Conservation (phyloP, 1,140 invertebrate genomes). For the Varroa destructor region DNA sequence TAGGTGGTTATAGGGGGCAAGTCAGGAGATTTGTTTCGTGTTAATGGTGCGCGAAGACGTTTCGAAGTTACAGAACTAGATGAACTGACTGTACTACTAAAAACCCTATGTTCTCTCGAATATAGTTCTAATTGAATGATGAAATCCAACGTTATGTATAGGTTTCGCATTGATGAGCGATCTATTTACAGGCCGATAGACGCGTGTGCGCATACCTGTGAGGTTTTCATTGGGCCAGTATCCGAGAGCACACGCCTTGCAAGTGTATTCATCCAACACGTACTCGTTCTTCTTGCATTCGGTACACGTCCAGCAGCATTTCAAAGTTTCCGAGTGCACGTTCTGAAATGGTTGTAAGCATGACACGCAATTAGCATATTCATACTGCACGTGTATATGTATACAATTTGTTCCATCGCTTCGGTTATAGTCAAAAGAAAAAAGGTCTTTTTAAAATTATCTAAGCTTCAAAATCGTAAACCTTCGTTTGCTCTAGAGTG, state of each 20-base stretch:
- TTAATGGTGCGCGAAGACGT: too few relatives aligned
- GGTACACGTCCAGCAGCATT: conserved; percentile 61
- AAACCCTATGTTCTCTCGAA: too few relatives aligned
- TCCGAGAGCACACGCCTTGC: conserved; percentile 49
- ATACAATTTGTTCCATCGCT: neutral
- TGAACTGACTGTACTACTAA: too few relatives aligned
- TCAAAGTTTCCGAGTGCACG: conserved; percentile 49
- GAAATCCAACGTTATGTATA: too few relatives aligned
- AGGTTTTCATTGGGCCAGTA: conserved; percentile 52
- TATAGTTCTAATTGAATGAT: too few relatives aligned
- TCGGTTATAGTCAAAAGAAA: neutral
- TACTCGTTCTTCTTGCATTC: conserved; percentile 51
- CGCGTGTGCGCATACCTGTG: conserved; percentile 44
- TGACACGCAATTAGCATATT: neutral
- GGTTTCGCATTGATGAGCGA: too few relatives aligned
- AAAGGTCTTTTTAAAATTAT: neutral
- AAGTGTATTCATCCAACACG: conserved; percentile 48
- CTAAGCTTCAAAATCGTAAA: too few relatives aligned
- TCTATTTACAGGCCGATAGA: too few relatives aligned
- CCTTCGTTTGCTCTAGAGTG: too few relatives aligned
- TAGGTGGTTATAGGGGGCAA: too few relatives aligned
- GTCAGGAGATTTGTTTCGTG: too few relatives aligned
- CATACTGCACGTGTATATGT: conserved; percentile 26
- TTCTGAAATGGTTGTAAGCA: conserved; percentile 43
- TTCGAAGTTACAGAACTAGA: too few relatives aligned